A percentile compares a stretch with the other conserved stretches of the same genome.
Conservation (phyloP, 2,113 vertebrate species). For the Callopanchax toddi region DNA sequence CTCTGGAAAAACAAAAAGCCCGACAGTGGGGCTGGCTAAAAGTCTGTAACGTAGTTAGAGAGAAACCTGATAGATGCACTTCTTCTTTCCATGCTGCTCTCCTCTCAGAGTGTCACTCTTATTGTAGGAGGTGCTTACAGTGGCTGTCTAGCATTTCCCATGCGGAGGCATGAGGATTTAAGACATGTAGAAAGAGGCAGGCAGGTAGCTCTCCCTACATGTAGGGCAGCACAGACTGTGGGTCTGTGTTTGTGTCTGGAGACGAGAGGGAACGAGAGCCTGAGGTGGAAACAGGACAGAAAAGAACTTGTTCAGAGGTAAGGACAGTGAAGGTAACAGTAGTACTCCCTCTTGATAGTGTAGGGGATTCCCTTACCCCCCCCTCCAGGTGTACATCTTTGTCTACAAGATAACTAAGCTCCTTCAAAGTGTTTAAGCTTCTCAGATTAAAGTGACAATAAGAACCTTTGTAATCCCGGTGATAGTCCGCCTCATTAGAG, state of each 20-base stretch:
- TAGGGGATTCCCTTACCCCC: slow-evolving; percentile 39
- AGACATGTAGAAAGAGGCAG: slow-evolving; percentile 9
- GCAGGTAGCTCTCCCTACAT: slow-evolving; percentile 21
- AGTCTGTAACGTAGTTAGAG: slow-evolving; percentile 35
- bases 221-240: slow-evolving; percentile 16
- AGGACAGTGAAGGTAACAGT: slow-evolving; percentile 32
- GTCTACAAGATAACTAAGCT: slow-evolving; percentile 52
- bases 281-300: slow-evolving; percentile 22
- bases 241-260: slow-evolving; percentile 32
- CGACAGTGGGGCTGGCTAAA: slow-evolving; percentile 36
- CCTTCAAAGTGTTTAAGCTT: slow-evolving; percentile 58
- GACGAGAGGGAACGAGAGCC: slow-evolving; percentile 22
- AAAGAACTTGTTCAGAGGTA: slow-evolving; percentile 28
- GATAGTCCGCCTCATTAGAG: slow-evolving; percentile 53
- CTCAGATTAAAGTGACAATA: slow-evolving; percentile 55
- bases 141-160: slow-evolving; percentile 32
- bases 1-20: slow-evolving; percentile 44
- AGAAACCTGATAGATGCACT: slow-evolving; percentile 58
- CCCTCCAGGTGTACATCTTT: slow-evolving; percentile 39
- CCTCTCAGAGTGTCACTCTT: slow-evolving; percentile 40
- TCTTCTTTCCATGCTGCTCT: slow-evolving; percentile 8
- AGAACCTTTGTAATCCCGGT: slow-evolving; percentile 39
- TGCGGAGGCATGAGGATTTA: slow-evolving; percentile 29
- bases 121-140: slow-evolving; percentile 28
- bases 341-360: slow-evolving; percentile 29